Evolutionary conservation across 2,888 invertebrate species (phyloP), one percentile per base, ranked within the genome.

Genomic region (Drosophila mettleri): DNA sequence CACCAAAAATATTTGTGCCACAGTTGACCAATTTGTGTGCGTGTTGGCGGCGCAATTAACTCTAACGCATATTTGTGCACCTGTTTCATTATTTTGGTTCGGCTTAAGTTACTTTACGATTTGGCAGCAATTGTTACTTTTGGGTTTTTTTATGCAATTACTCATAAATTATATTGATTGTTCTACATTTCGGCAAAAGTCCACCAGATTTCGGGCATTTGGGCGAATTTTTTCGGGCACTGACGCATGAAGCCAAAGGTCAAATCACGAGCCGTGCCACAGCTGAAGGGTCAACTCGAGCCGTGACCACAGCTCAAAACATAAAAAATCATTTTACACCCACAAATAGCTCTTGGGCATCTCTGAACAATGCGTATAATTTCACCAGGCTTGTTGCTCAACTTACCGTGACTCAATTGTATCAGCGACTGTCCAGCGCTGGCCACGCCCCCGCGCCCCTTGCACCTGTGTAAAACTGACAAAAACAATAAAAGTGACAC

Each of bases 391-490:
- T 67, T 80, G 68, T 62, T 83, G 87, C 78, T 80, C 81, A 83
- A 88, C 91, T 87, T 80, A 91, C 91, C 91, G 81, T 91, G 90
- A 89, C 90, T 91, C 74, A 91, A 90, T 87, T 91, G 91, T 82
- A 91, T 91, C 72, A 91, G 79, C 63, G 91, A 89, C 79, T 91
- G 78, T 52, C 88, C 91, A 76, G 79, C 90, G 73, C 77, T 72
- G 72, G 86, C 84, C 45, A 46, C 45, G 14, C 14, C 62, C 57
- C 53, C 24, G 69, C 69, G 53, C 12, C 60, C 69, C 65, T 22
- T 16, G 72, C 76, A 70, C 39, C 61, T 78, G 33, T 69, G 62
- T 62, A 79, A 45, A 52, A 65, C 51, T 45, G 59, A 73, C 73
- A 79, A 68, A 60, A 86, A 69, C 64, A 85, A 59, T 52, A 78